These are phyloP conservation scores for Gymnogyps californianus DNA, from an alignment of 2,113 vertebrate genomes.

Conservation along the genomic window DNA sequence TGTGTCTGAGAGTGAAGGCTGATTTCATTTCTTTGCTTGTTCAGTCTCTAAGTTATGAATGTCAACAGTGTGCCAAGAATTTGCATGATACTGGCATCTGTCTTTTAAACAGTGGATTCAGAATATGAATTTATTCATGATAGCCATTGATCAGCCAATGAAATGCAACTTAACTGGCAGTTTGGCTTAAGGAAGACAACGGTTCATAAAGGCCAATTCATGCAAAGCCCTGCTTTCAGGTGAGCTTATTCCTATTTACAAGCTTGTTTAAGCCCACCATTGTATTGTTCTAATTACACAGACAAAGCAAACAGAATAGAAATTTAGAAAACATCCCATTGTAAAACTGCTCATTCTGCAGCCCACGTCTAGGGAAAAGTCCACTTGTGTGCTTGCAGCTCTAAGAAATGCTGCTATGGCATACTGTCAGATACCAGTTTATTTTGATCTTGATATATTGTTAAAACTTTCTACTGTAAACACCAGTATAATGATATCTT, in stretches of 20 bases:
- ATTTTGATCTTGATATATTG: not conserved
- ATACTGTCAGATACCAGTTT: not conserved
- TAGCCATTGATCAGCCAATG: not conserved
- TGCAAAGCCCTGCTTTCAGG: not conserved
- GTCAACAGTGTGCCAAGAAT: not conserved
- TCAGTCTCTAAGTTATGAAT: not conserved
- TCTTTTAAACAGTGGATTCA: not conserved
- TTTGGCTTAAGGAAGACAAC: not conserved
- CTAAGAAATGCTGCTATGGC: not conserved
- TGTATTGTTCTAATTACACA: not conserved
- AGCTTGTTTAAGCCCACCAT: not conserved
- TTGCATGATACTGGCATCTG: not conserved
- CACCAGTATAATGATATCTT: not conserved
- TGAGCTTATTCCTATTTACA: not conserved
- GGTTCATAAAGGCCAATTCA: not conserved
- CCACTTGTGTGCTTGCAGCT: not conserved
- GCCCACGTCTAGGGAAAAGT: accelerated
- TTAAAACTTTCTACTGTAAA: not conserved
- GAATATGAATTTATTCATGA: not conserved
- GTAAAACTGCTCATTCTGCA: not conserved
- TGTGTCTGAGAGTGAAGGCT: not conserved
- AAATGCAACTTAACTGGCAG: not conserved
- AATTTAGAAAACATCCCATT: not conserved
- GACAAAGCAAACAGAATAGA: not conserved
- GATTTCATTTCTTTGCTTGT: not conserved